phyloP scores from a whole-genome alignment of 2,113 vertebrate genomes.

The Zonotrichia leucophrys region DNA sequence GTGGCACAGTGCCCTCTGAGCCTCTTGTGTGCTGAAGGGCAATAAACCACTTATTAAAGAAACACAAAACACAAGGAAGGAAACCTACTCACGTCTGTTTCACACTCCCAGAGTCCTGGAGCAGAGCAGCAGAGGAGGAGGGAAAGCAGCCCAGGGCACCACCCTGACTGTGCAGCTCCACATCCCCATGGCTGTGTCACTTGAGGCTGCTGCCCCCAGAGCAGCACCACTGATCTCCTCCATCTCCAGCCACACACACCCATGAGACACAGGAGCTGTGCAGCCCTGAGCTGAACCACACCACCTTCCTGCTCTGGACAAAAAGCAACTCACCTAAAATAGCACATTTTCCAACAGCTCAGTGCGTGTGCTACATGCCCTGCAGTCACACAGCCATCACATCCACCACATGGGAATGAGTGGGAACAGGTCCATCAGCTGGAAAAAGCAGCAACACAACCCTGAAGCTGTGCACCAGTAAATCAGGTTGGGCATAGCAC shows the following conservation, averaged over 20 bases:
- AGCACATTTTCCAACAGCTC: neutral
- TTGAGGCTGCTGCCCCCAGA: neutral
- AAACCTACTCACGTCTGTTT: neutral
- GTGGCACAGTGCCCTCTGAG: neutral
- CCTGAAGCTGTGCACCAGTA: neutral
- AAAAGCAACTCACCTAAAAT: neutral
- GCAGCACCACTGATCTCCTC: accelerated
- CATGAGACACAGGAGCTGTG: accelerated
- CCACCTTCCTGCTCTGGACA: neutral
- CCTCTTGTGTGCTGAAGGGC: neutral
- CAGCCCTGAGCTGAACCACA: neutral
- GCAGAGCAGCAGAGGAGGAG: neutral
- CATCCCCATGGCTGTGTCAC: accelerated
- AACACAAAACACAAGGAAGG: neutral
- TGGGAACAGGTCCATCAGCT: neutral
- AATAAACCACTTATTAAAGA: neutral
- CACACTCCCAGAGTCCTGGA: neutral
- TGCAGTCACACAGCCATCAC: neutral
- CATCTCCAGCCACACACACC: neutral
- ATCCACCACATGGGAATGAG: neutral
- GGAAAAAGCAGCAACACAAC: neutral
- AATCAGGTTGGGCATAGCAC: neutral
- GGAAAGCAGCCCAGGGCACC: neutral
- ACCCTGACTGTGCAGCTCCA: neutral
- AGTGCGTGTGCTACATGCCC: neutral